phyloP scores from a whole-genome alignment of 2,113 vertebrate genomes.

The Arothron firmamentum region DNA sequence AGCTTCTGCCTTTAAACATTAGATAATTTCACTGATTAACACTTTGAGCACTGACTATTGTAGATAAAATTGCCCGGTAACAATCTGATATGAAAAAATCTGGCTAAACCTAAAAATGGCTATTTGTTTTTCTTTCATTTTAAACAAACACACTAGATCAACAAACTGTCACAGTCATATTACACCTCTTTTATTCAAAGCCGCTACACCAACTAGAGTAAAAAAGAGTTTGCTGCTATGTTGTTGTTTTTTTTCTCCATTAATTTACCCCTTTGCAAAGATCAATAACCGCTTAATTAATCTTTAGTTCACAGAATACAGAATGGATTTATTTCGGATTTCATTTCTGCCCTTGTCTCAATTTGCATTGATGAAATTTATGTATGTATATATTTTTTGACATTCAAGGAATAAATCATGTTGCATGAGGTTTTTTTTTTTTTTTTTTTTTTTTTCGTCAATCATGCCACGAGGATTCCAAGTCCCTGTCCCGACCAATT shows the following conservation, averaged over 20 bases:
- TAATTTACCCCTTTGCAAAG: conserved; percentile 18
- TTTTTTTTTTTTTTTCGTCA: conserved; percentile 30
- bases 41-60: conserved; percentile 53
- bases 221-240: conserved; percentile 67
- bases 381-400: conserved; percentile 70
- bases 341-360: conserved; percentile 39
- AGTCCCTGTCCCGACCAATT: neutral
- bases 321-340: conserved; percentile 57
- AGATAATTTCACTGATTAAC: conserved; percentile 36
- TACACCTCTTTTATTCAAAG: conserved; percentile 24
- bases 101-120: conserved; percentile 1
- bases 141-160: conserved; percentile 68
- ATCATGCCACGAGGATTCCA: neutral
- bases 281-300: conserved; percentile 39
- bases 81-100: conserved; percentile 28
- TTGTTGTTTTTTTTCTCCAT: conserved; percentile 20
- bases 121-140: conserved; percentile 11
- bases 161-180: conserved; percentile 43
- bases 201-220: conserved; percentile 49
- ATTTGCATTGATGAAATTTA: conserved; percentile 61
- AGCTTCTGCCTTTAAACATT: conserved; percentile 31
- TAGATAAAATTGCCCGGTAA: conserved; percentile 8
- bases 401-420: conserved; percentile 69
- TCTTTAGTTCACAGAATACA: conserved; percentile 52
- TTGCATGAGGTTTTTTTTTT: conserved; percentile 57